Evolutionary conservation across 2,888 invertebrate genomes (phyloP).

Genomic region (Callimorpha dominula): DNA sequence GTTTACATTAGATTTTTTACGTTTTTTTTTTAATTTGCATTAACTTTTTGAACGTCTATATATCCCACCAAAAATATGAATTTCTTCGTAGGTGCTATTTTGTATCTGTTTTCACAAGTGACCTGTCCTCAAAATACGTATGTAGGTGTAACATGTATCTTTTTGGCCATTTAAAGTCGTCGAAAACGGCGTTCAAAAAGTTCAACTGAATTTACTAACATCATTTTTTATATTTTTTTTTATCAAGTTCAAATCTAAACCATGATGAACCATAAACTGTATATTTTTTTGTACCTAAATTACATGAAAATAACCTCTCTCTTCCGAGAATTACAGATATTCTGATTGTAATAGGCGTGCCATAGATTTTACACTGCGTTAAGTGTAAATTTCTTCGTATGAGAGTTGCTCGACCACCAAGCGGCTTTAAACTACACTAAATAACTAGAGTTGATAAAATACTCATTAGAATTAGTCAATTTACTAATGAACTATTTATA

Average conservation of each 20-base stretch:
- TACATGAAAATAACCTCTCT: slow-evolving; percentile 15
- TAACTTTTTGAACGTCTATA: slow-evolving; percentile 47
- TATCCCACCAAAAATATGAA: slow-evolving; percentile 17
- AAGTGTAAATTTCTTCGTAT: slow-evolving; percentile 34
- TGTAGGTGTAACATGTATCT: slow-evolving; percentile 15
- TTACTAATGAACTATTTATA: slow-evolving; percentile 23
- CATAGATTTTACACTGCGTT: slow-evolving; percentile 40
- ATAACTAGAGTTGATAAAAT: slow-evolving; percentile 47
- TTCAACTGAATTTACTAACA: slow-evolving; percentile 18
- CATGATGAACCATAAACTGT: background rate
- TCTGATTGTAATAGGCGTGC: slow-evolving; percentile 51
- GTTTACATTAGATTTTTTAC: slow-evolving; percentile 45
- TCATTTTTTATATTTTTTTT: slow-evolving; percentile 15
- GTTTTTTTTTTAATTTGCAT: slow-evolving; percentile 23
- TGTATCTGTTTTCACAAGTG: slow-evolving; percentile 14
- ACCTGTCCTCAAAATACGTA: slow-evolving; percentile 36
- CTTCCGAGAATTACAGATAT: slow-evolving; percentile 30
- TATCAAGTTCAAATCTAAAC: slow-evolving; percentile 9
- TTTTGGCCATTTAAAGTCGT: slow-evolving; percentile 10
- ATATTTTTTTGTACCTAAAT: slow-evolving; percentile 8
- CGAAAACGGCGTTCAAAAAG: slow-evolving; percentile 39
- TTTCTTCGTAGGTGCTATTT: slow-evolving; percentile 14
- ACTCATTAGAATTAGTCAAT: slow-evolving; percentile 21
- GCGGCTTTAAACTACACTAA: slow-evolving; percentile 33
- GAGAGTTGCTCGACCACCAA: slow-evolving; percentile 15